Percentiles rank a stretch among this genome's conserved stretches.
Evolutionary conservation across 2,797 vertebrate species (phyloP).

Genomic region (Sebastiscus albofasciatus): DNA sequence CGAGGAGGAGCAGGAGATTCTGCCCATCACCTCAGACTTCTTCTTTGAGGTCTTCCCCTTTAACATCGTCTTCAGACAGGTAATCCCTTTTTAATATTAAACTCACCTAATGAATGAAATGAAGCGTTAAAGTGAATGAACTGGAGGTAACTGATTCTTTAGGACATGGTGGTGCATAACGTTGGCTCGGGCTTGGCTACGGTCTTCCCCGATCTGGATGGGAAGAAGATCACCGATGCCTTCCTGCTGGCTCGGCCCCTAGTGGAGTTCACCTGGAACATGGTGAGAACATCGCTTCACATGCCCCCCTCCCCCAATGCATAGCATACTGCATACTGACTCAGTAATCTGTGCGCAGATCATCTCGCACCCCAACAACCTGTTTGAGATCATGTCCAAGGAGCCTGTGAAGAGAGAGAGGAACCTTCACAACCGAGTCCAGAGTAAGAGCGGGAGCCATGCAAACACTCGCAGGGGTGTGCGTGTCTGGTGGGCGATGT

Average conservation of each 20-base stretch:
- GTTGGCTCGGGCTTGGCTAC: constrained; percentile 82
- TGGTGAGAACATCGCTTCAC: constrained; percentile 59
- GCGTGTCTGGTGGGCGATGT: constrained; percentile 44
- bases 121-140: background rate
- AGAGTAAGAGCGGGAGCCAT: constrained; percentile 78
- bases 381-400: constrained; percentile 87
- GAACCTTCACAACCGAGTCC: constrained; percentile 84
- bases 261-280: constrained; percentile 87
- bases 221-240: constrained; percentile 84
- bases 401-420: constrained; percentile 84
- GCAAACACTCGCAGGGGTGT: constrained; percentile 57
- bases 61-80: constrained; percentile 86
- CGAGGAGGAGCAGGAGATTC: constrained; percentile 83
- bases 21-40: constrained; percentile 85
- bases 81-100: constrained; percentile 24
- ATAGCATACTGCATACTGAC: background rate
- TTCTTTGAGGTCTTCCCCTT: constrained; percentile 87
- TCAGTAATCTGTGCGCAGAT: constrained; percentile 64
- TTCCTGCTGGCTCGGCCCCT: constrained; percentile 83
- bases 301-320: background rate
- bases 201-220: constrained; percentile 84
- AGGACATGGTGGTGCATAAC: constrained; percentile 86
- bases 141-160: background rate
- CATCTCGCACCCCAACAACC: constrained; percentile 85
- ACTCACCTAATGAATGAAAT: background rate